These are phyloP conservation scores for Shinisaurus crocodilurus DNA, from an alignment of 2,113 vertebrate species.

Conservation along the genomic window DNA sequence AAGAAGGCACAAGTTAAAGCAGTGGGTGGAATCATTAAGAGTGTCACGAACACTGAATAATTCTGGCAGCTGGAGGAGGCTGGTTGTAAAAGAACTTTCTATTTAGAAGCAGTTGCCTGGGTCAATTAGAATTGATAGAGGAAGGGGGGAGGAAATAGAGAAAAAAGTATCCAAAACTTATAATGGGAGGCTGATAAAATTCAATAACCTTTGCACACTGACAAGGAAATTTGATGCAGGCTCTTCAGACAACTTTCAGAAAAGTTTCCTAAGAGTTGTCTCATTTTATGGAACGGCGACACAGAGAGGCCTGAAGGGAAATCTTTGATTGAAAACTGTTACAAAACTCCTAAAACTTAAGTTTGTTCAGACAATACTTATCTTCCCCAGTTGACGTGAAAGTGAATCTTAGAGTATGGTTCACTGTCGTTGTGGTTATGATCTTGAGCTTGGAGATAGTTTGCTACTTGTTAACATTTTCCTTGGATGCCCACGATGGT, in stretches of 20 bases:
- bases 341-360: slow-evolving; percentile 42
- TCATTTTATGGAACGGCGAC: slow-evolving; percentile 41
- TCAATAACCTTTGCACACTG: slow-evolving; percentile 13
- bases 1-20: slow-evolving; percentile 36
- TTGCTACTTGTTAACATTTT: slow-evolving; percentile 52
- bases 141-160: slow-evolving; percentile 16
- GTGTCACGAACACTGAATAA: neutral
- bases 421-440: slow-evolving; percentile 38
- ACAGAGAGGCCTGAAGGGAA: slow-evolving; percentile 7
- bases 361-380: slow-evolving; percentile 39
- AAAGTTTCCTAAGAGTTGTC: slow-evolving; percentile 29
- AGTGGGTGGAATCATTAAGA: slow-evolving; percentile 31
- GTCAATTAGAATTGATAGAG: slow-evolving; percentile 22
- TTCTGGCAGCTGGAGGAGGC: slow-evolving; percentile 37
- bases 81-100: slow-evolving; percentile 34
- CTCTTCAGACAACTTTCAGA: slow-evolving; percentile 47
- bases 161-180: slow-evolving; percentile 37
- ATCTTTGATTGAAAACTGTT: neutral
- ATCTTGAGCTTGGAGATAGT: slow-evolving; percentile 25
- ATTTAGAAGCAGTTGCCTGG: slow-evolving; percentile 9
- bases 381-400: slow-evolving; percentile 35
- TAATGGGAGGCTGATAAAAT: slow-evolving; percentile 44
- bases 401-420: slow-evolving; percentile 39
- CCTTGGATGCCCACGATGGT: slow-evolving; percentile 37
- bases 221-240: slow-evolving; percentile 29